Evolutionary conservation across 2,113 vertebrate species (phyloP), one percentile per base, ranked within the genome.

Genomic region (Globicephala melas): DNA sequence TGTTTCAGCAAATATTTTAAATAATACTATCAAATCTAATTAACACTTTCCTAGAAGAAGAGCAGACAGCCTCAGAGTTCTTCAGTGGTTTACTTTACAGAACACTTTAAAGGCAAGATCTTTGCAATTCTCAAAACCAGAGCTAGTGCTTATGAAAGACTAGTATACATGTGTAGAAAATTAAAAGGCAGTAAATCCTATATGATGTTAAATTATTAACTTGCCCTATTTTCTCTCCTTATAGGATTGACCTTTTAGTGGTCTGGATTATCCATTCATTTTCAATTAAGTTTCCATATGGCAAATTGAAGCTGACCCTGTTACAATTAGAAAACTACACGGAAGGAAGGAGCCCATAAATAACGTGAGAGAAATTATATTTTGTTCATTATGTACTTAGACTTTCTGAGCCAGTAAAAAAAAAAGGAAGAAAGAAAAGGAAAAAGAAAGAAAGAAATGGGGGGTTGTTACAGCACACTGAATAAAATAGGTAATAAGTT

Each of bases 271-370:
- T 73, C 79, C 33, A 92, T 38, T 96, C 73, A 74, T 97, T 94
- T 98, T 94, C 73, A 96, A 94, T 92, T 96, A 95, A 68, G 13
- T 90, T 94, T 96, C 73, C 53, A 50, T 94, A 58, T 95, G 60
- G 74, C 20, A 95, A 97, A 94, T 94, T 87, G 68, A 79, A 98
- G 17, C 68, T 89, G 74, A 95, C 84, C 55, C n/a, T 60, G 3
- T 92, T 94, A 97, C n/a, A 94, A 94, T 87, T 79, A 95, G 83
- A 94, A 96, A 94, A 82, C 33, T 94, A 71, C 8, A 28, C 0
- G 2, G n/a, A 96, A 90, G 50, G 62, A 89, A 89, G 50, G 10
- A 76, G 12, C 44, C 20, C 47, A 89, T 77, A 88, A 85, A 60
- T 67, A 89, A 41, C 63, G 47, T 62, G 62, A 68, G 6, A 95